A percentile compares a stretch with the other conserved stretches of the same genome.
Conservation (phyloP, 2,797 vertebrate genomes). For the Masticophis lateralis region DNA sequence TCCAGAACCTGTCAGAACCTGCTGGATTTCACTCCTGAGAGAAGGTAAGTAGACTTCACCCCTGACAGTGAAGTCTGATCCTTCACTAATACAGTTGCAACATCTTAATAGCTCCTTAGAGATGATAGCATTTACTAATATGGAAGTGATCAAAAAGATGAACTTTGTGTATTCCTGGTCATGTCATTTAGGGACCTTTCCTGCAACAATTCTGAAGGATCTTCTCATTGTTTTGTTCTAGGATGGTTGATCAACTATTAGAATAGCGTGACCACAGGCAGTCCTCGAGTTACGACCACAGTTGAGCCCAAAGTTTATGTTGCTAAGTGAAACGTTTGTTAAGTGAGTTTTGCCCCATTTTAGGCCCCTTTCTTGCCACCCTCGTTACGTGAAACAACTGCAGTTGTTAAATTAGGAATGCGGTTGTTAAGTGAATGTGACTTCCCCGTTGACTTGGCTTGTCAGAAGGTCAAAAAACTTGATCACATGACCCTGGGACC, state of each 20-base stretch:
- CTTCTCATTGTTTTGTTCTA: neutral
- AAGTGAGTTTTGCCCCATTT: too few relatives aligned
- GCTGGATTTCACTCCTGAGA: too few relatives aligned
- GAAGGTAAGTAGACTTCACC: too few relatives aligned
- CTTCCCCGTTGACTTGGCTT: too few relatives aligned
- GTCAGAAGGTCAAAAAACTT: neutral
- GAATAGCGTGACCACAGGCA: neutral
- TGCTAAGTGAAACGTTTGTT: neutral
- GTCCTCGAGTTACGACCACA: too few relatives aligned
- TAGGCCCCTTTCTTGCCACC: too few relatives aligned
- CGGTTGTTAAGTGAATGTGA: neutral
- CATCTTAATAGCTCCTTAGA: neutral
- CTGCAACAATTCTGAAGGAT: neutral
- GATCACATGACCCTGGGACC: neutral
- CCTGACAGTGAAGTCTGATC: neutral
- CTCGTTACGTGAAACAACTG: neutral
- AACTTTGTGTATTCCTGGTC: neutral
- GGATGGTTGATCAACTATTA: neutral
- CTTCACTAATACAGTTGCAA: neutral
- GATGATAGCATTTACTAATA: neutral
- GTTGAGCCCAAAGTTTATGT: neutral
- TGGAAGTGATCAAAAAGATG: neutral
- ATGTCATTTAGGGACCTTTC: neutral
- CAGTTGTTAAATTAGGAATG: accelerated
- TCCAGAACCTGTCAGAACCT: too few relatives aligned